These are phyloP conservation scores for Patella pellucida DNA, from an alignment of 2,888 invertebrate species.

Conservation along the genomic window DNA sequence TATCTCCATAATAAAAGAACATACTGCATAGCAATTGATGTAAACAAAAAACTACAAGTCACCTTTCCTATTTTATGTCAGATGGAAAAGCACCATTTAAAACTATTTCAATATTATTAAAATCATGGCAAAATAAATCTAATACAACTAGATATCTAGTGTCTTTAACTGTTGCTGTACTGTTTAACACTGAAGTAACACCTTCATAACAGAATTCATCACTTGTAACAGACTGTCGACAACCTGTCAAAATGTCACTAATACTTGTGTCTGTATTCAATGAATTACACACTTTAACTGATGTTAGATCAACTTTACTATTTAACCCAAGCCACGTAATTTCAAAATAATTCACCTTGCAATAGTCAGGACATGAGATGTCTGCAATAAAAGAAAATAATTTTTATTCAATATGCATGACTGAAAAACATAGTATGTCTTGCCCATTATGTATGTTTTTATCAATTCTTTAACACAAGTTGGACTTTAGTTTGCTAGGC, in stretches of 20 bases:
- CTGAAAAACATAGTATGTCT: no score
- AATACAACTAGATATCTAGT: slow-evolving; percentile 36
- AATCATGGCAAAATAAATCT: slow-evolving; percentile 33
- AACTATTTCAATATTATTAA: slow-evolving; percentile 32
- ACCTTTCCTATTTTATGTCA: neutral
- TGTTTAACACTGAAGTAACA: neutral
- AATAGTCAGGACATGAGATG: no score
- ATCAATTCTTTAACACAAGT: no score
- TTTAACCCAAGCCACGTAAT: neutral
- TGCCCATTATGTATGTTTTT: no score
- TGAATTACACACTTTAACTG: neutral
- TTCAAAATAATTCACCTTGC: neutral
- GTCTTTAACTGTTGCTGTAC: neutral
- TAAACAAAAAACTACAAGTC: no score
- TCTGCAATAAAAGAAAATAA: no score
- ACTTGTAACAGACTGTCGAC: neutral
- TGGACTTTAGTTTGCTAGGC: no score
- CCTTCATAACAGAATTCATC: neutral
- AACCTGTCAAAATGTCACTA: neutral
- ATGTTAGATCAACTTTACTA: neutral
- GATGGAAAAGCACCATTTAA: slow-evolving; percentile 29
- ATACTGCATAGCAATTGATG: no score
- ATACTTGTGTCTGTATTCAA: neutral
- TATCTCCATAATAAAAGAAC: no score
- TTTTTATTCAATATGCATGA: no score